These are phyloP conservation scores for Prinia subflava DNA, from an alignment of 2,113 vertebrate species.

Conservation along the genomic window DNA sequence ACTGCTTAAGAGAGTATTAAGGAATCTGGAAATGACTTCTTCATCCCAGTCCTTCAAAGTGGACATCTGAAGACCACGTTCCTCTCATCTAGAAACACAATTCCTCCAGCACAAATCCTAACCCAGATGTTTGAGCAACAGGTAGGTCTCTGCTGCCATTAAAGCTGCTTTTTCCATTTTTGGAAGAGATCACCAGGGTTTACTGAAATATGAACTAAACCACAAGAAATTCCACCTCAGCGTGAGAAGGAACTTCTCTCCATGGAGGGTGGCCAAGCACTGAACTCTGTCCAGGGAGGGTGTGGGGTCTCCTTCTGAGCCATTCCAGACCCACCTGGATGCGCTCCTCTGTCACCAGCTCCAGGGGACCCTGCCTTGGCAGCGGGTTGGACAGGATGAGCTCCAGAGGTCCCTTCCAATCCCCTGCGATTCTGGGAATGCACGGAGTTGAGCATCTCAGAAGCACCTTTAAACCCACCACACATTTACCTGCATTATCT, in stretches of 20 bases:
- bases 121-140: neutral
- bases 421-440: neutral
- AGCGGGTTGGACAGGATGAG: no score
- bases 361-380: neutral
- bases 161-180: neutral
- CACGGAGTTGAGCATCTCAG: accelerated
- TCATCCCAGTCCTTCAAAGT: neutral
- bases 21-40: neutral
- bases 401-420: neutral
- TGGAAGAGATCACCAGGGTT: neutral
- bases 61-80: neutral
- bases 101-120: neutral
- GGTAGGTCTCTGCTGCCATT: neutral
- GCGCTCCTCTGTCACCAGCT: neutral
- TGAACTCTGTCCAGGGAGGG: neutral
- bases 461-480: neutral
- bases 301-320: neutral
- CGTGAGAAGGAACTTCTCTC: neutral
- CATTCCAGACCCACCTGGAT: neutral
- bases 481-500: neutral
- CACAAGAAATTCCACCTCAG: neutral
- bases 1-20: neutral
- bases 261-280: neutral
- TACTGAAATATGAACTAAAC: neutral
- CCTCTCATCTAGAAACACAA: neutral